phyloP scores from a whole-genome alignment of 2,888 invertebrate genomes.

The Caenorhabditis wallacei region DNA sequence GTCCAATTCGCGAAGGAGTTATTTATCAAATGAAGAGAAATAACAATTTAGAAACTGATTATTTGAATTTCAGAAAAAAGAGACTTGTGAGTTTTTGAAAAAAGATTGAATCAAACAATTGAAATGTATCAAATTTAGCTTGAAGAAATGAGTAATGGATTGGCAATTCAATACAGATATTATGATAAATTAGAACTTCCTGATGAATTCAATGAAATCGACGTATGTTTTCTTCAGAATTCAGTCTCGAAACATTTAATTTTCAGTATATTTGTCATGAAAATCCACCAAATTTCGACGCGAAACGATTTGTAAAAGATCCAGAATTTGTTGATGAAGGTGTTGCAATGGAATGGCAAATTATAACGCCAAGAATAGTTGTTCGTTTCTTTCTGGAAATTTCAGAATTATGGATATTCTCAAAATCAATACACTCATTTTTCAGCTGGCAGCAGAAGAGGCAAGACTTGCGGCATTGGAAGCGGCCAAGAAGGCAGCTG shows the following conservation, averaged over 20 bases:
- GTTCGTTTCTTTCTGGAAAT: background rate
- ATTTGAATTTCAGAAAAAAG: slow-evolving; percentile 8
- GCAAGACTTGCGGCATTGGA: background rate
- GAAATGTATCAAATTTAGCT: background rate
- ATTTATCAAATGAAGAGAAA: slow-evolving; percentile 6
- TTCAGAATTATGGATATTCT: background rate
- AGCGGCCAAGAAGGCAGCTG: background rate
- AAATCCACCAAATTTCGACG: background rate
- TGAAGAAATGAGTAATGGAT: background rate
- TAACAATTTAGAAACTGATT: background rate
- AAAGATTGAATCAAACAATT: background rate
- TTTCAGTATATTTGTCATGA: background rate
- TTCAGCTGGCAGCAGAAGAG: background rate
- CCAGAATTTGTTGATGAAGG: background rate
- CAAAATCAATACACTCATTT: background rate
- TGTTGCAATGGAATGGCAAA: slow-evolving; percentile 18
- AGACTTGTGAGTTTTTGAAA: background rate
- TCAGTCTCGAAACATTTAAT: background rate
- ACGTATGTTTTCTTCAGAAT: background rate
- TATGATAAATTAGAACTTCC: slow-evolving; percentile 1
- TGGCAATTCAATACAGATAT: background rate
- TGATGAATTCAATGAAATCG: background rate
- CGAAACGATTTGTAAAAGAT: background rate
- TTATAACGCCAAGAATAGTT: background rate
- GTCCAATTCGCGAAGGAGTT: slow-evolving; percentile 8